Evolutionary conservation across 1,140 invertebrate species (phyloP), one percentile per base, ranked within the genome.

Genomic region (Hypothenemus hampei): DNA sequence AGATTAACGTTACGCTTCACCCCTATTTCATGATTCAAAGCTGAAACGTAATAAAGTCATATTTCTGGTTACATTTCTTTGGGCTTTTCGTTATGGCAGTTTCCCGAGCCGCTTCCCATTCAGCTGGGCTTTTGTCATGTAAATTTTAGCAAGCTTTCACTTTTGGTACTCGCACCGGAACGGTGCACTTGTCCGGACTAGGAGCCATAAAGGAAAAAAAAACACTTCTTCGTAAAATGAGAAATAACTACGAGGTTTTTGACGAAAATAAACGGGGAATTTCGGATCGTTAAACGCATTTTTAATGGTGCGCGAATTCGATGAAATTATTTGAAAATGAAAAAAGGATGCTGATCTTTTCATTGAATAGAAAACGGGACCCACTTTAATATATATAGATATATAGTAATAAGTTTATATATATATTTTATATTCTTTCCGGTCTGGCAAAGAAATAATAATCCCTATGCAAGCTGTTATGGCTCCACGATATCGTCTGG

Each of bases 391-490:
- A 39, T 31, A 8, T 13, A 52, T 40, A 33, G 47, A 29, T 37
- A 18, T 43, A 31, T 26, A 31, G 3, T 46, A 46, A 46, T 46
- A 19, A 54, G n/a, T n/a, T n/a, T n/a, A n/a, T n/a, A n/a, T n/a
- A n/a, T n/a, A n/a, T n/a, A n/a, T n/a, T n/a, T n/a, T n/a, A 54
- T 54, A 54, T 47, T 33, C 52, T 54, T 46, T 45, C 52, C 52
- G 15, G 33, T 26, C 41, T 54, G 23, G 41, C 22, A 29, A 21
- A 40, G 53, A 48, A 56, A 48, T 56, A 56, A 56, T 48, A 56
- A 56, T 56, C 53, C 47, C 44, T 46, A 40, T 46, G 43, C 53
- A 33, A 33, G 53, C 53, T 56, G 53, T 48, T 48, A 48, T 48
- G 45, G 53, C 37, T 41, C 15, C 23, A 18, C 35, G 40, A 40